A percentile compares a stretch with the other conserved stretches of the same genome.
Conservation (phyloP, 2,888 invertebrate genomes). For the Nomada fabriciana region DNA sequence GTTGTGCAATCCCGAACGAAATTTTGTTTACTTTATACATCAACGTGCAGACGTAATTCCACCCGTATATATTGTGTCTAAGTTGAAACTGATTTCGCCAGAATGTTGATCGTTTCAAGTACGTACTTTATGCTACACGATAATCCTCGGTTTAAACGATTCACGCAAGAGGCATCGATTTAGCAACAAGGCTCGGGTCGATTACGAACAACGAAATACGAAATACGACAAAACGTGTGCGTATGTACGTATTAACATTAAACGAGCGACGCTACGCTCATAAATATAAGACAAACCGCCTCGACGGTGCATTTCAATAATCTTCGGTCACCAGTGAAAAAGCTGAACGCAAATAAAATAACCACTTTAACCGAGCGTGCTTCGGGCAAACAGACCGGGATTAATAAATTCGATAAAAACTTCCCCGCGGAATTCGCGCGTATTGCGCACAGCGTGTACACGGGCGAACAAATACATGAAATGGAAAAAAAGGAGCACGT, state of each 20-base stretch:
- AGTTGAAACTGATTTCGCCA: background rate
- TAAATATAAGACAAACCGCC: slow-evolving; percentile 26
- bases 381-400: slow-evolving; percentile 8
- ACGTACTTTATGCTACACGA: background rate
- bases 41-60: too few relatives aligned
- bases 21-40: too few relatives aligned
- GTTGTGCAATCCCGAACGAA: too few relatives aligned
- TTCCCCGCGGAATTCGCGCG: background rate
- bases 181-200: background rate
- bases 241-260: background rate
- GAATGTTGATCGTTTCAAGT: background rate
- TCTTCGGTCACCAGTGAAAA: background rate
- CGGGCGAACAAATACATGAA: background rate
- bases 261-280: background rate
- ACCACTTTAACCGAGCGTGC: background rate
- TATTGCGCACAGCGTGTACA: background rate
- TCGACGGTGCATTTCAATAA: slow-evolving; percentile 13
- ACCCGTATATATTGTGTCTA: background rate
- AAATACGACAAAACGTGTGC: slow-evolving; percentile 10
- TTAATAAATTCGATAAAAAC: slow-evolving; percentile 24
- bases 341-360: slow-evolving; percentile 20
- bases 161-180: background rate
- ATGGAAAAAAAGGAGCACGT: background rate
- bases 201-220: slow-evolving; percentile 7
- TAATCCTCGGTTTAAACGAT: background rate